A percentile compares a stretch with the other conserved stretches of the same genome.
phyloP scores from a whole-genome alignment of 2,888 invertebrate genomes.

The Nemotelus nigrinus region DNA sequence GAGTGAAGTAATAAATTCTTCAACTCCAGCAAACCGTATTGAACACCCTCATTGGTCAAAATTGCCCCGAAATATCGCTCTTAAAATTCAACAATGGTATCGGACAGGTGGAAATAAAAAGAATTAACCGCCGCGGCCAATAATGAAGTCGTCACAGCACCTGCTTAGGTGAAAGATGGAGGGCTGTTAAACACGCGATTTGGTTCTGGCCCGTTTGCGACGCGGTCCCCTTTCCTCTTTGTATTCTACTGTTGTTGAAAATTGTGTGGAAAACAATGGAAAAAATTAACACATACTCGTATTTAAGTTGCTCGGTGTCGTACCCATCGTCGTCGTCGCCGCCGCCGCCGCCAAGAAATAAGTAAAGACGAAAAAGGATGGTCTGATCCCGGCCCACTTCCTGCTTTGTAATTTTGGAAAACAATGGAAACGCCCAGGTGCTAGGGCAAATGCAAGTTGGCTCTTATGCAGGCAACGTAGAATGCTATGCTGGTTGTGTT shows the following conservation, averaged over 20 bases:
- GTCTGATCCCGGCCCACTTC: slow-evolving; percentile 38
- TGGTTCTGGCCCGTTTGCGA: neutral
- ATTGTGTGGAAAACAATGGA: slow-evolving; percentile 16
- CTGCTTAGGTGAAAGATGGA: slow-evolving; percentile 42
- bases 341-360: neutral
- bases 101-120: slow-evolving; percentile 35
- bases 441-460: slow-evolving; percentile 7
- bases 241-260: neutral
- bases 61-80: neutral
- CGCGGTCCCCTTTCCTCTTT: neutral
- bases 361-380: slow-evolving; percentile 25
- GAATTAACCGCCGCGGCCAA: slow-evolving; percentile 36
- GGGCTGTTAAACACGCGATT: slow-evolving; percentile 41
- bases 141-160: slow-evolving; percentile 43
- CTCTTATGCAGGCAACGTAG: neutral
- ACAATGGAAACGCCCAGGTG: slow-evolving; percentile 46
- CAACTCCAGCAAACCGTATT: neutral
- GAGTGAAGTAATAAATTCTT: slow-evolving; percentile 30
- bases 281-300: slow-evolving; percentile 29
- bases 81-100: neutral
- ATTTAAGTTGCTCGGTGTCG: neutral
- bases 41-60: slow-evolving; percentile 34
- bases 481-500: neutral
- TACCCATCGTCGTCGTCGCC: neutral
- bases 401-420: slow-evolving; percentile 31